Evolutionary conservation across 2,113 vertebrate species (phyloP).

Genomic region (Prolemur simus): DNA sequence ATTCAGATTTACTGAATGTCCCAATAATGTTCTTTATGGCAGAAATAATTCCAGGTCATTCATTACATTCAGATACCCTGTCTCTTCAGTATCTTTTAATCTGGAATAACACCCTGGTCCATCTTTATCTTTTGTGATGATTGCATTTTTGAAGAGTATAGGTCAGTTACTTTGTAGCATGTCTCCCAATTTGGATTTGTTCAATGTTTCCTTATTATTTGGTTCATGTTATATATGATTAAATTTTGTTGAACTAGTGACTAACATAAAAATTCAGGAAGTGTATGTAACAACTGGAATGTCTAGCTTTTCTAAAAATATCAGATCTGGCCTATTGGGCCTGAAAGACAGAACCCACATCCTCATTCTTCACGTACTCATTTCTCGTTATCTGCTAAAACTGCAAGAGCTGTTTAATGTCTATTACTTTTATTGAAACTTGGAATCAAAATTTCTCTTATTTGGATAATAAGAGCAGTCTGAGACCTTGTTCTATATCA

Average conservation of each 20-base stretch:
- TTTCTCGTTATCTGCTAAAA: conserved; percentile 18
- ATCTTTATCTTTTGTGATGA: neutral
- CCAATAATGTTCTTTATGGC: neutral
- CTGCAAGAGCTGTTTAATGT: neutral
- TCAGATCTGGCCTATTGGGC: neutral
- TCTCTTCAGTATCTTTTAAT: neutral
- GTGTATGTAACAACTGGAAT: neutral
- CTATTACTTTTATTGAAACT: neutral
- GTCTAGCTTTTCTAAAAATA: neutral
- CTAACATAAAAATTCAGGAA: conserved; percentile 1
- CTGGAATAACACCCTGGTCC: neutral
- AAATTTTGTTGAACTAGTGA: neutral
- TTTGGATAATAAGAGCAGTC: neutral
- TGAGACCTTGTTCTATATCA: neutral
- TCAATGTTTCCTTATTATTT: neutral
- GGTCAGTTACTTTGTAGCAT: neutral
- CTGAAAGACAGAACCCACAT: neutral
- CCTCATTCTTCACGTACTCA: neutral
- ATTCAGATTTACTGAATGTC: neutral
- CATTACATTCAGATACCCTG: neutral
- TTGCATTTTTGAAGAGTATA: conserved; percentile 19
- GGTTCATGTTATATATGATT: neutral
- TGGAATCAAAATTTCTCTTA: neutral
- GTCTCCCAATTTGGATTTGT: neutral
- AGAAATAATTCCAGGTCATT: neutral